Evolutionary conservation across 1,140 invertebrate genomes (phyloP), one percentile per base, ranked within the genome.

Genomic region (Eubasilissa regina): DNA sequence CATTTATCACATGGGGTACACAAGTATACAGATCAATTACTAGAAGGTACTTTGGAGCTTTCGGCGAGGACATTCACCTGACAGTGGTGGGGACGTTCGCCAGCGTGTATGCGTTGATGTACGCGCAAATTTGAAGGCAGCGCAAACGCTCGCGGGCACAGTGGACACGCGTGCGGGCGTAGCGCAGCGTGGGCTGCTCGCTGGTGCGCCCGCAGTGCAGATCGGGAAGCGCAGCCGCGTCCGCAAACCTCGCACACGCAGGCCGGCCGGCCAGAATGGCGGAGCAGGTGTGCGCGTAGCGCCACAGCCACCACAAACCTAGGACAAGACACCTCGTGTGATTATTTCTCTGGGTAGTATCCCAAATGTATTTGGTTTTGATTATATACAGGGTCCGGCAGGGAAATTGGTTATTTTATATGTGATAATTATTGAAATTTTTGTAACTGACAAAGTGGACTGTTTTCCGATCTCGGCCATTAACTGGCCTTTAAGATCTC

Each of bases 231-330:
- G n/a, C 44, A 64, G 4, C n/a, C 19, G 35, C 53, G 66, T 0
- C 77, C 77, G 70, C 77, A 78, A 12, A 21, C 15, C 51, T 64
- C 58, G 55, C 77, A 78, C 19, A 78, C 55, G 58, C n/a, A 47
- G 12, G 43, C 48, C 11, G 21, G 17, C 3, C 51, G 13, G 0
- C 70, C 70, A 11, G 17, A 48, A 58, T 78, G 77, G 35, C 19
- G 48, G 11, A 11, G 19, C 51, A 73, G 10, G 53, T 78, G 77
- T n/a, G 44, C 51, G 35, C 35, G 44, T 10, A 78, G 55, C 6
- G 51, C 47, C 7, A 51, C 48, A 9, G 21, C 25, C 47, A 77
- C 75, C 51, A 70, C 75, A 15, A 77, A 77, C 19, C 75, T 77
- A 15, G 8, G 25, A 35, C 25, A 35, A n/a, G n/a, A n/a, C n/a